A percentile compares a stretch with the other conserved stretches of the same genome.
Evolutionary conservation across 2,797 vertebrate species (phyloP).

Genomic region (Coregonus sp.): DNA sequence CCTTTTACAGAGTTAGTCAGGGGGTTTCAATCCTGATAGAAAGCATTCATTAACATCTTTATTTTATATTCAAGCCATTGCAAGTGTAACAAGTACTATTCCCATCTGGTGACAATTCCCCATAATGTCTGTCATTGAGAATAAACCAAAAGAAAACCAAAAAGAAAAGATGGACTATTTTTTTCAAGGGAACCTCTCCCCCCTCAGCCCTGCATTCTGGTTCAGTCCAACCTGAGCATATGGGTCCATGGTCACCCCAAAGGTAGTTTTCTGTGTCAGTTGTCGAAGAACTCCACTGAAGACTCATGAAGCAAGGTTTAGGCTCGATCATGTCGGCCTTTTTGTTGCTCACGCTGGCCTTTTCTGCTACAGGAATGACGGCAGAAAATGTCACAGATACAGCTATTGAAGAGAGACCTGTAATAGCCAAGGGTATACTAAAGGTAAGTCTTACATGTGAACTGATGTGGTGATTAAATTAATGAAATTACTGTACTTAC

Average conservation of each 20-base stretch:
- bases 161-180: neutral
- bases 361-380: slow-evolving; percentile 29
- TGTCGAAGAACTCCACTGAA: neutral
- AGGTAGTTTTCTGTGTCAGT: neutral
- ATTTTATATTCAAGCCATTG: neutral
- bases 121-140: neutral
- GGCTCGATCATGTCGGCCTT: slow-evolving; percentile 51
- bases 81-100: neutral
- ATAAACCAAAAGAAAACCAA: neutral
- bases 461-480: neutral
- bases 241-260: neutral
- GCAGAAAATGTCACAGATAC: slow-evolving; percentile 40
- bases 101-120: neutral
- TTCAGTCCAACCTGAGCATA: slow-evolving; percentile 11
- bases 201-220: slow-evolving; percentile 1
- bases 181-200: neutral
- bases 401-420: slow-evolving; percentile 42
- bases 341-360: slow-evolving; percentile 44
- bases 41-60: neutral
- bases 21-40: neutral
- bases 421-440: slow-evolving; percentile 71
- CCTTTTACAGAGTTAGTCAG: slow-evolving; percentile 26
- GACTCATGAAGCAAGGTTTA: neutral
- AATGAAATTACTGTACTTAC: neutral
- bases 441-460: slow-evolving; percentile 64